Percentiles rank a stretch among this genome's conserved stretches.
Conservation (phyloP, 2,797 vertebrate genomes). For the Pelodytes ibericus region DNA sequence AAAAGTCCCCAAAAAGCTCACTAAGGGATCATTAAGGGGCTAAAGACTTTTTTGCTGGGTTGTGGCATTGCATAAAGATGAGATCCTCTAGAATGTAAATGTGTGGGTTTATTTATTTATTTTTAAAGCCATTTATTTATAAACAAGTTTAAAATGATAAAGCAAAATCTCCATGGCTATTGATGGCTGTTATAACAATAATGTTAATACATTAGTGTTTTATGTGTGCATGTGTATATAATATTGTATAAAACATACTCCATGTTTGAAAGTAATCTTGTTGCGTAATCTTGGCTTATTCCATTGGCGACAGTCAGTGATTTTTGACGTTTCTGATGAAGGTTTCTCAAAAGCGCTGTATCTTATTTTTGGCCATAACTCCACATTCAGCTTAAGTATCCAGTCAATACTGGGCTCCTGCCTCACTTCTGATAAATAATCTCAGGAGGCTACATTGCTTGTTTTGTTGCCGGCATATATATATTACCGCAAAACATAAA, state of each 20-base stretch:
- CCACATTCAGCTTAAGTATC: constrained; percentile 25
- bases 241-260: not conserved
- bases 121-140: no score
- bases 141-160: no score
- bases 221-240: no score
- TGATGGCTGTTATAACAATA: no score
- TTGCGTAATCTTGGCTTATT: constrained; percentile 6
- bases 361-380: constrained; percentile 19
- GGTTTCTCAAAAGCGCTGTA: constrained; percentile 29
- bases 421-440: constrained; percentile 6
- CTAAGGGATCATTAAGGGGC: no score
- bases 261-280: constrained; percentile 6
- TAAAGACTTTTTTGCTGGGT: no score
- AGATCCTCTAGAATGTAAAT: no score
- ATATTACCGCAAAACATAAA: not conserved
- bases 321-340: constrained; percentile 15
- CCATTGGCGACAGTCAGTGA: constrained; percentile 19
- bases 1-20: no score
- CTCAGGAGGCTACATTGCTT: not conserved
- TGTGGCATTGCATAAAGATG: no score
- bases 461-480: not conserved
- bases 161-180: no score
- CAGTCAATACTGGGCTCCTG: not conserved
- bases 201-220: no score
- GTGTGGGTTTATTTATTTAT: no score